Evolutionary conservation across 2,888 invertebrate species (phyloP).

Genomic region (Lydus trimaculatus): DNA sequence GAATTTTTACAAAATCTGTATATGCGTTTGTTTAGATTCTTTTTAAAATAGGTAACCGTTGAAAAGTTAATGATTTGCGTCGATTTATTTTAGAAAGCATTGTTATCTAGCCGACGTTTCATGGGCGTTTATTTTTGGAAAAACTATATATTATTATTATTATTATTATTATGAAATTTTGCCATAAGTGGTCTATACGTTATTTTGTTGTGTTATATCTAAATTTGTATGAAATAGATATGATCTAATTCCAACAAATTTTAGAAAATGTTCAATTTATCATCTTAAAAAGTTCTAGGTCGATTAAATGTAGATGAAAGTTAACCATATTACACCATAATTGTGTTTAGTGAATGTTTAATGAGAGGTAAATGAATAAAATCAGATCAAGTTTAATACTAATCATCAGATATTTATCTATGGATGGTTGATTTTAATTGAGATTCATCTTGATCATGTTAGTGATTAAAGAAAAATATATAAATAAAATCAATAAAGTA

Average conservation of each 20-base stretch:
- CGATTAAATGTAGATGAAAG: not conserved
- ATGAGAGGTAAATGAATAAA: not conserved
- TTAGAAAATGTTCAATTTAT: not conserved
- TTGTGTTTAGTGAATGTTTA: not conserved
- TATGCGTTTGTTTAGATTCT: not conserved
- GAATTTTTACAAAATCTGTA: not conserved
- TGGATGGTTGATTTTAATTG: not conserved
- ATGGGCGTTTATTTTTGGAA: not conserved
- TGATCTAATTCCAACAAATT: not conserved
- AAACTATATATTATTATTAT: not conserved
- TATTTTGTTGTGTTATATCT: not conserved
- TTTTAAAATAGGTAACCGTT: not conserved
- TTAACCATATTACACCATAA: not conserved
- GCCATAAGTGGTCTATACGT: not conserved
- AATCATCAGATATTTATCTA: not conserved
- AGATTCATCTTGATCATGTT: not conserved
- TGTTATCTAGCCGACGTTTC: not conserved
- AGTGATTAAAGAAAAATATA: not conserved
- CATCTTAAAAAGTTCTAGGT: not conserved
- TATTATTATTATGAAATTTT: slow-evolving; percentile 1
- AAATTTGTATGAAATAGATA: not conserved
- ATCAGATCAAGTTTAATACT: not conserved
- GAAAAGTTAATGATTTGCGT: not conserved
- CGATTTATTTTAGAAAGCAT: not conserved
- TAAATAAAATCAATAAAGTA: too few species aligned